Percentiles rank a stretch among this genome's conserved stretches.
These are phyloP conservation scores for Phocoena sinus DNA, from an alignment of 2,113 vertebrate genomes.

Conservation along the genomic window DNA sequence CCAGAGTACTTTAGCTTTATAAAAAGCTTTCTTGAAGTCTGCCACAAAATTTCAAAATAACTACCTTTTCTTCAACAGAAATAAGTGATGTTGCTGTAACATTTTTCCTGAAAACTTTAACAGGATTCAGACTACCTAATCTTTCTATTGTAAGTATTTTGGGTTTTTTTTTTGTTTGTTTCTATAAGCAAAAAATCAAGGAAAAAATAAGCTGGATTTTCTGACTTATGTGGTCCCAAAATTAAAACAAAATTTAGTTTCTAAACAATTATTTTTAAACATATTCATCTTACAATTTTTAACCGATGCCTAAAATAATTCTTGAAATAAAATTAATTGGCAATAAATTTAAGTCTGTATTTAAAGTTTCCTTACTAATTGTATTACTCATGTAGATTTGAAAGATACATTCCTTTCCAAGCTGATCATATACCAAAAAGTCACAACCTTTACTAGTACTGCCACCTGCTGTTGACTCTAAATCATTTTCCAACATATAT, in stretches of 20 bases:
- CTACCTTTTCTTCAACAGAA: background rate
- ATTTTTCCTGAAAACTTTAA: conserved; percentile 12
- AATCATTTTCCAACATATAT: conserved; percentile 11
- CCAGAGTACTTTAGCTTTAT: conserved; percentile 6
- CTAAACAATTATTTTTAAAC: conserved; percentile 20
- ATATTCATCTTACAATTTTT: background rate
- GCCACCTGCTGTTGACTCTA: conserved; percentile 75
- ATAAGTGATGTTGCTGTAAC: conserved; percentile 10
- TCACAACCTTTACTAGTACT: conserved; percentile 64
- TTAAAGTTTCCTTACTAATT: background rate
- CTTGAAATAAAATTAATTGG: conserved; percentile 35
- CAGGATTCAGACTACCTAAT: background rate
- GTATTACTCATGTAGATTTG: background rate
- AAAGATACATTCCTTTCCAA: background rate
- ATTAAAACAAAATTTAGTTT: background rate
- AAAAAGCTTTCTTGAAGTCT: conserved; percentile 32
- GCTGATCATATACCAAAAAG: background rate
- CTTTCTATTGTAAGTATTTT: background rate
- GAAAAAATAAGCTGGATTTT: background rate
- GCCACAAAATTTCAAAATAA: background rate
- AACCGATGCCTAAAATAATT: conserved; percentile 8
- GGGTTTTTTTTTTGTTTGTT: background rate
- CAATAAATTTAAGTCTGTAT: background rate
- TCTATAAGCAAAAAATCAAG: background rate
- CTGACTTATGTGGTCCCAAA: background rate